A percentile compares a stretch with the other conserved stretches of the same genome.
These are phyloP conservation scores for Copsychus sechellarum DNA, from an alignment of 2,113 vertebrate species.

Conservation along the genomic window DNA sequence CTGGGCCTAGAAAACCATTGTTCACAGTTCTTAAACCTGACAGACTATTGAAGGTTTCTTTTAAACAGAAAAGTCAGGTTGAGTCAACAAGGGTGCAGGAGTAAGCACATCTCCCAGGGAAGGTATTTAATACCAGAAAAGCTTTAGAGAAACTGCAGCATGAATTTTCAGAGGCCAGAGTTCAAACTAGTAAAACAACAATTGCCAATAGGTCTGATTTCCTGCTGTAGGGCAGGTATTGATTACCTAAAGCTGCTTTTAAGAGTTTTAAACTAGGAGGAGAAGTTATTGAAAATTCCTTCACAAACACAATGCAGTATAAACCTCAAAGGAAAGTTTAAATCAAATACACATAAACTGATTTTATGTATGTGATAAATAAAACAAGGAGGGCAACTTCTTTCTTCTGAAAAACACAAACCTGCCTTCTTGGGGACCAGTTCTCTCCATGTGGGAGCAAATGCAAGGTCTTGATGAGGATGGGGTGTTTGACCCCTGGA, in stretches of 20 bases:
- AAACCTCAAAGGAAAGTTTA: constrained; percentile 5
- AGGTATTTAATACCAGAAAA: not conserved
- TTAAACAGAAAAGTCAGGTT: not conserved
- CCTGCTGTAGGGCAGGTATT: not conserved
- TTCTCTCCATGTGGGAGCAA: not conserved
- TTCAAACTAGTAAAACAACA: not conserved
- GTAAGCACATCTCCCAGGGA: not conserved
- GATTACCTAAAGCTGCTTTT: constrained; percentile 3
- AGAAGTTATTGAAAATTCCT: constrained; percentile 13
- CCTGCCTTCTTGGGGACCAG: not conserved
- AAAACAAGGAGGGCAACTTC: not conserved
- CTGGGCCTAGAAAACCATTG: not conserved
- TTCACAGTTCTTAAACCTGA: not conserved
- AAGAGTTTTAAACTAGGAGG: not conserved
- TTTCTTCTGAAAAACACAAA: not conserved
- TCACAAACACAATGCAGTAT: not conserved
- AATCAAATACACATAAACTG: not conserved
- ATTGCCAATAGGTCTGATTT: not conserved
- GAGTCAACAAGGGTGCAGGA: not conserved
- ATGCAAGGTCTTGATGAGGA: not conserved
- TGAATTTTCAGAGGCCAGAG: not conserved
- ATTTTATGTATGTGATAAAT: not conserved
- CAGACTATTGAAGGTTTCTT: not conserved
- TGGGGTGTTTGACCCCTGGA: not conserved
- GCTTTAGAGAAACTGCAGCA: not conserved